Conservation (phyloP, 2,113 vertebrate species). For the Candoia aspera region DNA sequence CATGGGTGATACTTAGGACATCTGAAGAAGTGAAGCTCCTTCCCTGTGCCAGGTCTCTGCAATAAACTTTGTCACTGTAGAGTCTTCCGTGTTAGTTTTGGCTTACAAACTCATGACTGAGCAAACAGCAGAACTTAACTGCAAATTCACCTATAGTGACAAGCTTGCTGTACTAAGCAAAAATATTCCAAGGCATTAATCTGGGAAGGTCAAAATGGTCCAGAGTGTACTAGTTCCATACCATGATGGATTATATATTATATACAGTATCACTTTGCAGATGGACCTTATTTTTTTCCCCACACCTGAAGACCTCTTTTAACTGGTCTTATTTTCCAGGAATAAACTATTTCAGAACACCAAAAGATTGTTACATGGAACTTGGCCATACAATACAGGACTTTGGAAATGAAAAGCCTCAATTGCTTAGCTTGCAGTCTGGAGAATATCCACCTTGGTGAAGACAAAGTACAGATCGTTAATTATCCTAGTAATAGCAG, state of each 20-base stretch:
- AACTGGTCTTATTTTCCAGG: background rate
- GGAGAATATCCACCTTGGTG: background rate
- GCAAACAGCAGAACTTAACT: background rate
- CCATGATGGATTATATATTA: background rate
- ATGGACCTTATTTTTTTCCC: too few relatives aligned
- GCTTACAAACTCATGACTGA: background rate
- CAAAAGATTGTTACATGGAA: background rate
- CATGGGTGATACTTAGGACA: background rate
- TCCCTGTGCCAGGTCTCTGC: background rate
- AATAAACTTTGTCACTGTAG: background rate
- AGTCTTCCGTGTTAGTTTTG: background rate
- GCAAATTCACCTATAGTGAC: background rate
- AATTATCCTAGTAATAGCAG: background rate
- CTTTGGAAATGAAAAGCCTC: background rate
- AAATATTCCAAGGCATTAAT: background rate
- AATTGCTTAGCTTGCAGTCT: background rate
- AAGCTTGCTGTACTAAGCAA: background rate
- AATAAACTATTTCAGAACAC: background rate
- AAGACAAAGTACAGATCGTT: background rate
- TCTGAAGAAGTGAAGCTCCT: background rate
- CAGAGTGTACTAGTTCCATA: background rate
- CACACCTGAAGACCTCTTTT: background rate
- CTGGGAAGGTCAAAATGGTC: background rate
- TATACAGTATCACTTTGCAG: background rate
- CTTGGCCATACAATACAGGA: background rate